phyloP scores from a whole-genome alignment of 1,140 invertebrate species.

The Eubasilissa regina region DNA sequence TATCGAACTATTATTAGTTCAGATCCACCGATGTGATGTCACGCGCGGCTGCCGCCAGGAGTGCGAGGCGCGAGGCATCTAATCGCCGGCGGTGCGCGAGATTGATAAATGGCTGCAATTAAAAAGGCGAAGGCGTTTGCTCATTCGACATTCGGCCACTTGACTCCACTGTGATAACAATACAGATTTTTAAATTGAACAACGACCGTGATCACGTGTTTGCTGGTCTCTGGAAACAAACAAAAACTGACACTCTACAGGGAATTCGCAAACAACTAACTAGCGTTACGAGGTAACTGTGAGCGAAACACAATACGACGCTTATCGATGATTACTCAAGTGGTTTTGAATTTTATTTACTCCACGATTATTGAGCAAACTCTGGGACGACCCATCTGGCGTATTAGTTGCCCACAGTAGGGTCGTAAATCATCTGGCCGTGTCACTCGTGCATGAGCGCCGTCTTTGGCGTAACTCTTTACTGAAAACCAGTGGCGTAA shows the following conservation, averaged over 20 bases:
- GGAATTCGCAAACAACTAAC: neutral
- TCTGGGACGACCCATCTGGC: no score
- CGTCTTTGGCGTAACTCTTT: neutral
- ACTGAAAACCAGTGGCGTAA: neutral
- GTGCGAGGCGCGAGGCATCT: neutral
- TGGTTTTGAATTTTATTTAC: no score
- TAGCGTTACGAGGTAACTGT: neutral
- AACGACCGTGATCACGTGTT: neutral
- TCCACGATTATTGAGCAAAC: no score
- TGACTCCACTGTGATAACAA: constrained; percentile 39
- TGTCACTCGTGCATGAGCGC: neutral
- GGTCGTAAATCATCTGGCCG: neutral
- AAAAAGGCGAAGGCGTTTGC: constrained; percentile 44
- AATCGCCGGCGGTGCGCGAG: constrained; percentile 36
- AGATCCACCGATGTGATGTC: constrained; percentile 12
- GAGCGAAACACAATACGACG: neutral
- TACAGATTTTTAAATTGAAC: constrained; percentile 46
- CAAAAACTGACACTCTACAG: constrained; percentile 5
- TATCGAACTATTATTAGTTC: constrained; percentile 20
- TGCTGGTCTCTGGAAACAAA: constrained; percentile 8
- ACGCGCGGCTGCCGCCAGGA: neutral
- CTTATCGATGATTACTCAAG: no score
- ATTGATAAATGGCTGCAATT: constrained; percentile 46
- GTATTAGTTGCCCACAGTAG: no score
- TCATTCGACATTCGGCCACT: constrained; percentile 36